These are phyloP conservation scores for Mirza zaza DNA, from an alignment of 2,113 vertebrate genomes.

Conservation along the genomic window DNA sequence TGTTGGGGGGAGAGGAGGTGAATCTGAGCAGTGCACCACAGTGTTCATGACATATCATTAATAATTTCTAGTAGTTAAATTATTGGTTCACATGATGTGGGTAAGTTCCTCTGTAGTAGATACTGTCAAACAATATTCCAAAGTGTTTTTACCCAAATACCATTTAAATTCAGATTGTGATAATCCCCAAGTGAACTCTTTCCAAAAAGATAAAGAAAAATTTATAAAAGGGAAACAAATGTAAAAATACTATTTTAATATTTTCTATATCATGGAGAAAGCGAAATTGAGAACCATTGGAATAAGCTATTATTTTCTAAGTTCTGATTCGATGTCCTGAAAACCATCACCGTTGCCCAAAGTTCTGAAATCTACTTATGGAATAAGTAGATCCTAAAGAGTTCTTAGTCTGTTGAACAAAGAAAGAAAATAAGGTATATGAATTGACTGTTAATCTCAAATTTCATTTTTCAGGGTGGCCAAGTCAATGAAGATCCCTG, in stretches of 20 bases:
- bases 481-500: conserved; percentile 95
- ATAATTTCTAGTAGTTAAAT: conserved; percentile 7
- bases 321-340: not conserved
- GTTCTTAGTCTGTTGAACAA: not conserved
- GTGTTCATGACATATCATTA: not conserved
- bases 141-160: not conserved
- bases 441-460: conserved; percentile 42
- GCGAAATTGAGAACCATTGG: not conserved
- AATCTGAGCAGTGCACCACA: not conserved
- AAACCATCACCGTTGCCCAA: not conserved
- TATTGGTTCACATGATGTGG: not conserved
- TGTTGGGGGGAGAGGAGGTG: not conserved
- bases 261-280: not conserved
- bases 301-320: not conserved
- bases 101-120: not conserved
- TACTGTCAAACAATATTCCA: not conserved
- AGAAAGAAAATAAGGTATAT: not conserved
- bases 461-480: conserved; percentile 90
- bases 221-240: not conserved
- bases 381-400: not conserved
- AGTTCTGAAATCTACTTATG: not conserved
- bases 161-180: conserved; percentile 45
- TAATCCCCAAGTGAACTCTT: not conserved
- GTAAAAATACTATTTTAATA: not conserved
- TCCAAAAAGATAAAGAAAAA: not conserved